Percentiles rank a stretch among this genome's conserved stretches.
Evolutionary conservation across 2,113 vertebrate genomes (phyloP).

Genomic region (Empidonax alnorum): DNA sequence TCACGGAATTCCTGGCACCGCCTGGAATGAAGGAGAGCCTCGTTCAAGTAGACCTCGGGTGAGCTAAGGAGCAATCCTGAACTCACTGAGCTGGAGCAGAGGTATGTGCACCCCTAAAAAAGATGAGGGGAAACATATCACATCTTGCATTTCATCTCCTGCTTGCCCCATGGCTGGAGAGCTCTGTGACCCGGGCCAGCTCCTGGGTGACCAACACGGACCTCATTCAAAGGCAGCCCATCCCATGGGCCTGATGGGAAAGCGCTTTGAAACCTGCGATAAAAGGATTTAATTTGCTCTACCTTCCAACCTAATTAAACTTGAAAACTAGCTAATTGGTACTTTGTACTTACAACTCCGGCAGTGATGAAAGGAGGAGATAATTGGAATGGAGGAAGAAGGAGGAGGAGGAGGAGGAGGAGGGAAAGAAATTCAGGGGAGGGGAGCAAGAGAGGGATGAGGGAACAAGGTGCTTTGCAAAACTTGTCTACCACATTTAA

Average conservation of each 20-base stretch:
- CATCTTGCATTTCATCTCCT: background rate
- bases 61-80: background rate
- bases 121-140: rapidly evolving
- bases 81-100: background rate
- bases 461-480: background rate
- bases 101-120: background rate
- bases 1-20: background rate
- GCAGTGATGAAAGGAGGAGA: conserved; percentile 69
- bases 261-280: conserved; percentile 65
- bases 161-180: background rate
- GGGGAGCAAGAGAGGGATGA: background rate
- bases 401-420: conserved; percentile 28
- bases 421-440: conserved; percentile 9
- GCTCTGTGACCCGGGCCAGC: background rate
- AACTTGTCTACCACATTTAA: conserved; percentile 3
- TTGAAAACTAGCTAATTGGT: conserved; percentile 78
- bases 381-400: conserved; percentile 64
- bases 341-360: conserved; percentile 69
- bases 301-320: conserved; percentile 80
- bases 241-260: conserved; percentile 48
- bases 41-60: background rate
- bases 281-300: conserved; percentile 78
- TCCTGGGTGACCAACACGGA: background rate
- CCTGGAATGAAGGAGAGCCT: background rate
- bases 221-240: conserved; percentile 23